phyloP scores from a whole-genome alignment of 64 coral and sea anemone species.

The Montipora capricornis region DNA sequence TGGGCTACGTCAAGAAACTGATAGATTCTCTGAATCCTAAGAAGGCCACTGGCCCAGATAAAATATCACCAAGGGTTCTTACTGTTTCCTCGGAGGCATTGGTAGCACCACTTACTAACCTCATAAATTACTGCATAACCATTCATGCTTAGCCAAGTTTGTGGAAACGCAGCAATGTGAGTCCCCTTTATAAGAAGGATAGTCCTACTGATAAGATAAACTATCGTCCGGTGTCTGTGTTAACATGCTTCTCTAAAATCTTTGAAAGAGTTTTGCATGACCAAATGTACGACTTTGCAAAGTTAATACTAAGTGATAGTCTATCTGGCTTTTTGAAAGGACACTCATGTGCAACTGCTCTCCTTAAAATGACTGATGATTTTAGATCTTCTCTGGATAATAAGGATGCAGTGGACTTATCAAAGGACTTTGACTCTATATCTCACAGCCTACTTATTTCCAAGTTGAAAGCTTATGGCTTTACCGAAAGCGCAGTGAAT shows the following conservation, averaged over 20 bases:
- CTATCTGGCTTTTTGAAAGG: constrained; percentile 62
- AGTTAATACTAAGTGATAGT: background rate
- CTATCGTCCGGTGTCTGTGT: constrained; percentile 1
- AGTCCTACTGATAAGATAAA: constrained; percentile 4
- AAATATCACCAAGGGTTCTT: constrained; percentile 55
- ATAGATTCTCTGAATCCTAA: constrained; percentile 40
- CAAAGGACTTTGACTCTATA: constrained; percentile 45
- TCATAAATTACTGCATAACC: background rate
- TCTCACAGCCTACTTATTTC: constrained; percentile 13
- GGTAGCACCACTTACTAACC: constrained; percentile 37
- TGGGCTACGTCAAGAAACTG: constrained; percentile 11
- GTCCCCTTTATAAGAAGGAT: constrained; percentile 52
- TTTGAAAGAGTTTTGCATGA: background rate
- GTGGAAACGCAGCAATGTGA: constrained; percentile 32
- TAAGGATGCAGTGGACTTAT: constrained; percentile 24
- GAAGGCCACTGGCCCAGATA: constrained; percentile 43
- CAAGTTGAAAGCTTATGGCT: constrained; percentile 19
- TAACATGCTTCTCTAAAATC: constrained; percentile 14
- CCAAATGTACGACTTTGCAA: background rate
- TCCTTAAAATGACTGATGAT: constrained; percentile 70
- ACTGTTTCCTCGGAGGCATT: constrained; percentile 55
- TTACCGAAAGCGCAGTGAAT: constrained; percentile 2
- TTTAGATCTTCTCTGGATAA: constrained; percentile 44
- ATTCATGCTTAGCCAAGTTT: constrained; percentile 5
- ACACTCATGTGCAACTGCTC: constrained; percentile 60